Evolutionary conservation across 2,113 vertebrate genomes (phyloP), one percentile per base, ranked within the genome.

Genomic region (Tichodroma muraria): DNA sequence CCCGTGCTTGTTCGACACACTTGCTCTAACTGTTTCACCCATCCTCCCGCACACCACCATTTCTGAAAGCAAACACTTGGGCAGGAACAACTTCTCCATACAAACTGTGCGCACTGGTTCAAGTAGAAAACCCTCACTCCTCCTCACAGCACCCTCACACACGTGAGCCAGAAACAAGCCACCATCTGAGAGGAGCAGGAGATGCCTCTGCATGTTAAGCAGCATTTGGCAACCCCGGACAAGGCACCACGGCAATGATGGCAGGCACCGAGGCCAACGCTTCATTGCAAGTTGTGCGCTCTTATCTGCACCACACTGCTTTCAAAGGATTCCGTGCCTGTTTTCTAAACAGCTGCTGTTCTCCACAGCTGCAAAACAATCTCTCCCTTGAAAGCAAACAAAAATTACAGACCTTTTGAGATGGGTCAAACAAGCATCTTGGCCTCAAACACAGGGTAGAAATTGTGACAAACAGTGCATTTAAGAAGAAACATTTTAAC

Each of bases 381-480:
- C 19, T 35, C 13, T 42, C 1, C 2, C 47, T 57, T 52, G 53
- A 80, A 86, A 73, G 65, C 24, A 82, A 53, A 9, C 31, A 83
- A 61, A 91, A 91, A 94, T 33, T 38, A 88, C 2, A 6, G 38
- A 64, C 11, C 33, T 71, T 94, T 37, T 4, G 9, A 84, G 50
- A 94, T 45, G 11, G 49, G 63, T 85, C 71, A 79, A 77, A 69
- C 54, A 63, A 73, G 85, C 40, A 42, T 92, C 82, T 49, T 53
- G 28, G 44, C 60, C 57, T 80, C 47, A 91, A 94, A 88, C 15
- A 75, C 6, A 25, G 53, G 85, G 54, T 8, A 65, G 76, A 63
- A 92, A 81, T 75, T 81, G 64, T 88, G 63, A 95, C 84, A 95
- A 91, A 54, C 24, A 33, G 18, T 45, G 33, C 73, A 69, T 68